Percentiles rank a stretch among this genome's conserved stretches.
Conservation (phyloP, 2,113 vertebrate species). For the Cranoglanis bouderius region DNA sequence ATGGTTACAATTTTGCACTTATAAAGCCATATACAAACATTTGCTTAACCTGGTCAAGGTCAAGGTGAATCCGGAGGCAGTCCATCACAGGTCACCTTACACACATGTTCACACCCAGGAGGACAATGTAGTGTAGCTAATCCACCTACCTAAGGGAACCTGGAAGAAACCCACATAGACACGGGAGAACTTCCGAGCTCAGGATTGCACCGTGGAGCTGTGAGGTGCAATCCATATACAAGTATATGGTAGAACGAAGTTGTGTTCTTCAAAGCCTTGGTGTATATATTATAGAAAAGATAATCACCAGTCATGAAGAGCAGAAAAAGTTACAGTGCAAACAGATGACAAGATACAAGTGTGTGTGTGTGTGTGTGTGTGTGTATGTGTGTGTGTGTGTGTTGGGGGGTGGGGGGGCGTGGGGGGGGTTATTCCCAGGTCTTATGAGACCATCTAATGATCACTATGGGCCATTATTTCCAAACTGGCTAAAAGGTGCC, state of each 20-base stretch:
- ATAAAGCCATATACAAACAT: neutral
- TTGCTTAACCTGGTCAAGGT: neutral
- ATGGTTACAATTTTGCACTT: neutral
- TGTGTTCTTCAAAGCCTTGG: neutral
- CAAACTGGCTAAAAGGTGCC: conserved; percentile 1
- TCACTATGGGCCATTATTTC: neutral
- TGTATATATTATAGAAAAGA: neutral
- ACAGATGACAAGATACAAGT: neutral
- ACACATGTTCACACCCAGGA: neutral
- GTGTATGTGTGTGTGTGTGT: neutral
- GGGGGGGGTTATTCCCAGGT: neutral
- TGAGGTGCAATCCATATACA: neutral
- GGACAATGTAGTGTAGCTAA: neutral
- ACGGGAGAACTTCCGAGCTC: neutral
- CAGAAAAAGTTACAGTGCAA: neutral
- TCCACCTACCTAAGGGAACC: neutral
- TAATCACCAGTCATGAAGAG: neutral
- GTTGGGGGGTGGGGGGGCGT: too few species aligned
- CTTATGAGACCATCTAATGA: neutral
- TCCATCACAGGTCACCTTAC: neutral
- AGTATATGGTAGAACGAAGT: neutral
- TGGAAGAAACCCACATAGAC: neutral
- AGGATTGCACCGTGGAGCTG: neutral
- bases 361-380: neutral
- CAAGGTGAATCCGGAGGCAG: neutral